phyloP scores from a whole-genome alignment of 2,113 vertebrate genomes.

The Gambusia affinis region DNA sequence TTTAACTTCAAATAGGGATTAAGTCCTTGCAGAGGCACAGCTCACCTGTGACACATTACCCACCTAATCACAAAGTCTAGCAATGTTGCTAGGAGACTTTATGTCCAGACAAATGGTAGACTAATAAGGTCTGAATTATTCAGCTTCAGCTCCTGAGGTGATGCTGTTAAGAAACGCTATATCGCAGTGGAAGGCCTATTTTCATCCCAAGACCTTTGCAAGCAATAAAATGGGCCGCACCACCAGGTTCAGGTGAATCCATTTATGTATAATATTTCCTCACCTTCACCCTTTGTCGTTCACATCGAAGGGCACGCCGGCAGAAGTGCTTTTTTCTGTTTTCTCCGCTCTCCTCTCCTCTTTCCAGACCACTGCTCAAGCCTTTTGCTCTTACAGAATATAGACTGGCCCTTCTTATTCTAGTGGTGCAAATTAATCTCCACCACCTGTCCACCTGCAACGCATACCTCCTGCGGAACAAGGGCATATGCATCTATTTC shows the following conservation, averaged over 20 bases:
- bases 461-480: constrained; percentile 36
- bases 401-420: constrained; percentile 73
- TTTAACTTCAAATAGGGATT: background rate
- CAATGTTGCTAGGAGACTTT: constrained; percentile 62
- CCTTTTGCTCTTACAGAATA: constrained; percentile 38
- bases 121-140: constrained; percentile 70
- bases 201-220: constrained; percentile 51
- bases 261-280: constrained; percentile 59
- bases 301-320: constrained; percentile 76
- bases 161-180: constrained; percentile 60
- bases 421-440: constrained; percentile 84
- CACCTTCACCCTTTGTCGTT: constrained; percentile 86
- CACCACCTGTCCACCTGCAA: constrained; percentile 69
- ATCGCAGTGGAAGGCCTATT: constrained; percentile 41
- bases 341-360: constrained; percentile 15
- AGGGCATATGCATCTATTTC: constrained; percentile 64
- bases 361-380: constrained; percentile 71
- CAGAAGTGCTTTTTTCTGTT: constrained; percentile 62
- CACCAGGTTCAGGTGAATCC: constrained; percentile 42
- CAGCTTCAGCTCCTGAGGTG: constrained; percentile 49
- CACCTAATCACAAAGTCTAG: constrained; percentile 29
- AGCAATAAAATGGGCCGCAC: constrained; percentile 41
- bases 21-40: background rate
- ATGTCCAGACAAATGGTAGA: constrained; percentile 57
- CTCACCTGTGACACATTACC: constrained; percentile 25